These are phyloP conservation scores for Carpatolechia fugitivella DNA, from an alignment of 2,888 invertebrate species.

Conservation along the genomic window DNA sequence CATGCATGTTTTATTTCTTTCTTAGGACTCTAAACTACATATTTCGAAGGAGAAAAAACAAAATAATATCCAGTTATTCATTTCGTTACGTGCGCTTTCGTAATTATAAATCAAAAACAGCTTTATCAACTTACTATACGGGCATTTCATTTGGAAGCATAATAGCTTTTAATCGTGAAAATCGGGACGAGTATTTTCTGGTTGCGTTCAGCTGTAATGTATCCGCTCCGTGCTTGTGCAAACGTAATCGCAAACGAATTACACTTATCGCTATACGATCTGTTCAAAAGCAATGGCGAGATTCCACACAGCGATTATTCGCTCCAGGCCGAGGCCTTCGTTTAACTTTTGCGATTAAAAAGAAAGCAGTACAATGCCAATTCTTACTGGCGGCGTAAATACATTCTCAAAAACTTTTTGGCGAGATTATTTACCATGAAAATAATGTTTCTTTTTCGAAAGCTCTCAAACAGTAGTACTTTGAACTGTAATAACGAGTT, in stretches of 20 bases:
- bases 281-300: constrained; percentile 5
- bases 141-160: constrained; percentile 1
- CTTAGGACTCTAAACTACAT: too few relatives aligned
- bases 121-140: not conserved
- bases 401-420: too few relatives aligned
- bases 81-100: too few relatives aligned
- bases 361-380: not conserved
- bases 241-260: constrained; percentile 10
- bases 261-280: constrained; percentile 8
- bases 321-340: constrained; percentile 5
- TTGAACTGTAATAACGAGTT: not conserved
- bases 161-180: not conserved
- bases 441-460: too few relatives aligned
- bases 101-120: too few relatives aligned
- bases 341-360: constrained; percentile 6
- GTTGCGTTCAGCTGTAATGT: constrained; percentile 1
- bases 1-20: too few relatives aligned
- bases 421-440: not conserved
- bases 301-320: constrained; percentile 1
- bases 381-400: not conserved
- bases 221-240: not conserved
- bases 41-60: too few relatives aligned
- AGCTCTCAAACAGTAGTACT: not conserved
- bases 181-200: not conserved
- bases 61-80: too few relatives aligned